A percentile compares a stretch with the other conserved stretches of the same genome.
Conservation (phyloP, 2,113 vertebrate species). For the Dascyllus trimaculatus region DNA sequence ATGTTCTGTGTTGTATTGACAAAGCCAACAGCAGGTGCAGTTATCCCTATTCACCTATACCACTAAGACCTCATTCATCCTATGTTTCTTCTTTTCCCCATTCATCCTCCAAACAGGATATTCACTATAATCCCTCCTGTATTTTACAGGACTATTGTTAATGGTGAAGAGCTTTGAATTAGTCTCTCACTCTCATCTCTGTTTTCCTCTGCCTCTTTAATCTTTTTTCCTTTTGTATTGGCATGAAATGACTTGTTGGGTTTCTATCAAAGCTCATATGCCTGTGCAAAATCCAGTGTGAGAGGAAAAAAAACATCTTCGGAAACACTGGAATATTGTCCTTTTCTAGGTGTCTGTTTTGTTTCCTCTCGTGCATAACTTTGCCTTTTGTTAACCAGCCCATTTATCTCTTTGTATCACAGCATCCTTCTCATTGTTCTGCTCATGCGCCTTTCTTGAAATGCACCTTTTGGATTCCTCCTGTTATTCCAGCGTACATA, state of each 20-base stretch:
- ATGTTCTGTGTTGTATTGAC: slow-evolving; percentile 17
- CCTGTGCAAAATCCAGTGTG: background rate
- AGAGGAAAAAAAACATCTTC: background rate
- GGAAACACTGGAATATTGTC: slow-evolving; percentile 14
- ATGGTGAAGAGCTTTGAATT: slow-evolving; percentile 46
- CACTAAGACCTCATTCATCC: slow-evolving; percentile 40
- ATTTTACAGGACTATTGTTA: slow-evolving; percentile 40
- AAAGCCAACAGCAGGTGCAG: slow-evolving; percentile 48
- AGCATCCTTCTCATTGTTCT: background rate
- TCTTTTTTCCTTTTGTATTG: slow-evolving; percentile 38
- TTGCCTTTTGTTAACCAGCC: background rate
- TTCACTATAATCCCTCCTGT: slow-evolving; percentile 53
- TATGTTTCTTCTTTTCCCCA: slow-evolving; percentile 17
- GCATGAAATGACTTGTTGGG: slow-evolving; percentile 51
- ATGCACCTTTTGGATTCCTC: background rate
- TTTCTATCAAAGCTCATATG: slow-evolving; percentile 7
- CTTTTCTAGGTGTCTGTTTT: background rate
- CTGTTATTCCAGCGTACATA: background rate
- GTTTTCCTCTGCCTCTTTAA: slow-evolving; percentile 44
- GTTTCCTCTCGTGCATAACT: background rate
- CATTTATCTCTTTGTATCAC: background rate
- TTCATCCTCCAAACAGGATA: slow-evolving; percentile 55
- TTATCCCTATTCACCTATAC: slow-evolving; percentile 26
- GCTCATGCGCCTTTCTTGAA: background rate
- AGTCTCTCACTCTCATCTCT: slow-evolving; percentile 17